Evolutionary conservation across 2,888 invertebrate species (phyloP).

Genomic region (Pseudococcus longispinus): DNA sequence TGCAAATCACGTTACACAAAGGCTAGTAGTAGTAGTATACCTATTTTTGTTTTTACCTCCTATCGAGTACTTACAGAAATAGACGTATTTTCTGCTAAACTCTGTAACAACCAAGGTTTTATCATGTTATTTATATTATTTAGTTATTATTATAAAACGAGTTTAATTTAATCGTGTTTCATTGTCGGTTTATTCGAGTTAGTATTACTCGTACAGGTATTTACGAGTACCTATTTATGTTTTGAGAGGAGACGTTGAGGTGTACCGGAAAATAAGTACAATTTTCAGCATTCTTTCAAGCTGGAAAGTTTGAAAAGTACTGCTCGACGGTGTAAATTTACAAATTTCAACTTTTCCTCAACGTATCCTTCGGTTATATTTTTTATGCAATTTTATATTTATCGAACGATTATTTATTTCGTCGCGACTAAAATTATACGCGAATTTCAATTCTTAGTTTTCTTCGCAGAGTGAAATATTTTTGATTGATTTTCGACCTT

Average conservation of each 20-base stretch:
- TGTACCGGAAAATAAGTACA: no score
- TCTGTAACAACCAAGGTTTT: constrained; percentile 46
- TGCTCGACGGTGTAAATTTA: no score
- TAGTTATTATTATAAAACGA: background rate
- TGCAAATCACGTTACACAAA: constrained; percentile 35
- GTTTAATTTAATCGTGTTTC: background rate
- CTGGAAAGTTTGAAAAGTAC: no score
- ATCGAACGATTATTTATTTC: background rate
- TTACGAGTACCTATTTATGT: background rate
- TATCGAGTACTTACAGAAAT: constrained; percentile 51
- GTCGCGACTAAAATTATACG: background rate
- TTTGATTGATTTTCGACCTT: background rate
- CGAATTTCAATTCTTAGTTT: background rate
- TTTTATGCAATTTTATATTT: background rate
- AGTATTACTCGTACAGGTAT: no score
- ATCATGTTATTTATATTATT: constrained; percentile 5
- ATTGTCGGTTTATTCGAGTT: background rate
- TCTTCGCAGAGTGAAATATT: background rate
- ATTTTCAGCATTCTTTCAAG: no score
- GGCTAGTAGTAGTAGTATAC: background rate
- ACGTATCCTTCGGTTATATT: background rate
- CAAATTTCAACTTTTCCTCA: background rate
- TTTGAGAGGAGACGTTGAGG: background rate
- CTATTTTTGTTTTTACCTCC: background rate
- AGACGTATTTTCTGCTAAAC: constrained; percentile 47